Percentiles rank a stretch among this genome's conserved stretches.
phyloP scores from a whole-genome alignment of 2,113 vertebrate genomes.

The Macquaria ambigua region DNA sequence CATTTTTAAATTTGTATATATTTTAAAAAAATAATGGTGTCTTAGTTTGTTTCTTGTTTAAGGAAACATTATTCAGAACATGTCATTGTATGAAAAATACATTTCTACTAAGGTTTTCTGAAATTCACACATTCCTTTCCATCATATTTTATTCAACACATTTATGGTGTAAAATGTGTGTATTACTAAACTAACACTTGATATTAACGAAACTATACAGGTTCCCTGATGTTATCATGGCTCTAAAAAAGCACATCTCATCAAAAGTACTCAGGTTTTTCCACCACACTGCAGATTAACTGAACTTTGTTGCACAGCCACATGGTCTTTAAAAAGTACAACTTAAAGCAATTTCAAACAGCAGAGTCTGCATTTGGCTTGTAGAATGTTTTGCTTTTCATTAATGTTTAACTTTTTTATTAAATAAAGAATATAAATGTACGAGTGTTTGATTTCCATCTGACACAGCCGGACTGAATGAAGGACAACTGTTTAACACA shows the following conservation, averaged over 20 bases:
- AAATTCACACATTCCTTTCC: neutral
- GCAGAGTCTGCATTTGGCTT: neutral
- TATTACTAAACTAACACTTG: neutral
- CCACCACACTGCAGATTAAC: no score
- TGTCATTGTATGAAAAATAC: neutral
- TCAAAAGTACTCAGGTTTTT: no score
- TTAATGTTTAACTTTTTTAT: neutral
- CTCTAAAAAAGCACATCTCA: no score
- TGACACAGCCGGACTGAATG: no score
- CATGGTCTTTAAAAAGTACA: neutral
- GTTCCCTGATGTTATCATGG: no score
- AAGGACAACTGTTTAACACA: neutral
- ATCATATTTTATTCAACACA: neutral
- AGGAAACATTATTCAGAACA: neutral
- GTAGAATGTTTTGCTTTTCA: neutral
- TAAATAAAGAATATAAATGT: neutral
- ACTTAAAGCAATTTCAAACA: neutral
- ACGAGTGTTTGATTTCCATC: neutral
- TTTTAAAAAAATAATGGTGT: neutral
- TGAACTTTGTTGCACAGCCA: no score
- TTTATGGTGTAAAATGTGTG: neutral
- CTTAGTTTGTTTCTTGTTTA: neutral
- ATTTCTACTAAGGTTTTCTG: no score
- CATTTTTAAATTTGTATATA: no score
- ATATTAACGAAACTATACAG: no score